Base-by-base conservation (phyloP, 2,113 vertebrate genomes). In the Microtus pennsylvanicus region DNA sequence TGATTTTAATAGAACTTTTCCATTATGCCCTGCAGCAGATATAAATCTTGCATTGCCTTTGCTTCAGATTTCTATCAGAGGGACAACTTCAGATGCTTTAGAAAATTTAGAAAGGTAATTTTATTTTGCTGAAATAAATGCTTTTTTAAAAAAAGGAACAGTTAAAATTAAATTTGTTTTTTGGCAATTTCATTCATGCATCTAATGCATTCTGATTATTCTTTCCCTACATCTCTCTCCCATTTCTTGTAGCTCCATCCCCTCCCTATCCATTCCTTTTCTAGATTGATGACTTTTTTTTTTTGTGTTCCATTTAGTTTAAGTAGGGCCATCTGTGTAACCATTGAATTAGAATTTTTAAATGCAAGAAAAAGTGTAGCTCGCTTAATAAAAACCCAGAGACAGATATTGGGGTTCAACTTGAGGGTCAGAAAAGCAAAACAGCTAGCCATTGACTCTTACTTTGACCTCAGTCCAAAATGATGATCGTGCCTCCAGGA, bases 1-100 rank as follows among this genome's bases (percentile, higher is more conserved):
- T 92, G 90, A 92, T 94, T 97, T 96, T 96, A 95, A 61, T 94
- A 93, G 85, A 95, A 89, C 75, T 94, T 96, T 97, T 65, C 85
- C 70, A 72, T 97, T 90, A 92, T 96, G 47, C 86, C 28, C 22
- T 69, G 55, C 19, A 50, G 42, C 75, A 83, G 88, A 92, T 94
- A 97, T 88, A 94, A 89, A 95, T 94, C 70, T 55, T 95, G 95
- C 74, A 94, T 95, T 96, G 83, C 30, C 85, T 95, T 91, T 91
- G 82, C 3, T n/a, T 95, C 76, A 93, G 75, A 92, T 96, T 97
- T 91, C 87, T 89, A 19, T 95, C 78, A 93, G 52, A 90, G 28
- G 92, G 35, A 75, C 77, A 97, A 80, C 87, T 95, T 92, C 74
- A 22, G 45, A 67, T 96, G 96, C 65, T 95, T 26, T 58, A 72